phyloP scores from a whole-genome alignment of 2,113 vertebrate genomes.

The Leptodactylus fuscus region DNA sequence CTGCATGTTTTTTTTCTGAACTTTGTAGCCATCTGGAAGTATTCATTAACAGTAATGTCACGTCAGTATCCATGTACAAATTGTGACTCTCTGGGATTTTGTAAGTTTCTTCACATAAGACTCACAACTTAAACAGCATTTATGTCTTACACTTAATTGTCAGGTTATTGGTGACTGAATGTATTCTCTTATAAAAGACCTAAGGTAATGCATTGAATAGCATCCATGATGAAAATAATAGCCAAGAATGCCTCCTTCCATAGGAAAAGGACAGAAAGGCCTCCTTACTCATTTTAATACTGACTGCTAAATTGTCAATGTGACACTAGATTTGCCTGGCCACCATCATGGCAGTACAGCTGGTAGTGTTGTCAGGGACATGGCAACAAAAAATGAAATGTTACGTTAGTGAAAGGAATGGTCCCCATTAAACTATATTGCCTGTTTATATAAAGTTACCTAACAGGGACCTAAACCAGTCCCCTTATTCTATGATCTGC shows the following conservation, averaged over 20 bases:
- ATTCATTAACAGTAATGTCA: neutral
- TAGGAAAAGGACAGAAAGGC: too few species aligned
- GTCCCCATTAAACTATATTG: too few species aligned
- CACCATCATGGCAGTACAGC: too few species aligned
- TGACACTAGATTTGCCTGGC: too few species aligned
- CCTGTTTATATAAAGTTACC: too few species aligned
- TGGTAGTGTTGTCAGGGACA: too few species aligned
- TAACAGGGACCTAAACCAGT: too few species aligned
- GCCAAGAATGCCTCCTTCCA: neutral
- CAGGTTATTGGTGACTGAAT: neutral
- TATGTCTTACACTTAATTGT: neutral
- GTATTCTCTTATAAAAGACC: neutral
- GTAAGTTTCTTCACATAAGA: neutral
- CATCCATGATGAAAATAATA: neutral
- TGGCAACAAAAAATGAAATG: too few species aligned
- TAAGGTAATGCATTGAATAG: neutral
- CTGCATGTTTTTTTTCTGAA: neutral
- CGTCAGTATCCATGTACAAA: neutral
- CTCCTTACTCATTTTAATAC: too few species aligned
- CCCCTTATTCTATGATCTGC: too few species aligned
- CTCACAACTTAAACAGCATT: neutral
- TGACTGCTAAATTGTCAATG: neutral
- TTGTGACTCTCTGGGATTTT: neutral
- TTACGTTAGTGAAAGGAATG: too few species aligned
- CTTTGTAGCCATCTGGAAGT: neutral